Evolutionary conservation across 2,888 invertebrate species (phyloP), one percentile per base, ranked within the genome.

Genomic region (Habroteleia sp.): DNA sequence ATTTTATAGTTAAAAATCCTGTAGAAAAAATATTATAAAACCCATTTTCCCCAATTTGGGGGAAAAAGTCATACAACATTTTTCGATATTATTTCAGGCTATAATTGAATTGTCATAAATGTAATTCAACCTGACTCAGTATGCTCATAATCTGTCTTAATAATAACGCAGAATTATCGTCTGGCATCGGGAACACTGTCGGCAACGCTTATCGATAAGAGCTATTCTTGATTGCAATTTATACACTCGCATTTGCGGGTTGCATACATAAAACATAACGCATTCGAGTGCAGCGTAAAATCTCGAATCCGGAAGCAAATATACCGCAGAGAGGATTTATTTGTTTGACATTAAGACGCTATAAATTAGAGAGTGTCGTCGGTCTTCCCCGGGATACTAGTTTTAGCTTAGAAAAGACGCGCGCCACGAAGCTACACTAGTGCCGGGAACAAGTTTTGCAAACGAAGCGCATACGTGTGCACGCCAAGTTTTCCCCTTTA

Each of bases 341-440:
- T 58, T 42, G 65, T 72, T 56, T 63, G 63, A 72, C 72, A 65
- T 72, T 72, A 72, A 62, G 71, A 56, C 33, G 71, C 60, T 37
- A 56, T 72, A 72, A 72, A 72, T 72, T 58, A 65, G 14, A 42
- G 44, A 37, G 13, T 33, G 65, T 72, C 41, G 48, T 63, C 41
- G 17, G n/a, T 16, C 39, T 27, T 10, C 25, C 27, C 44, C 20
- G 0, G 14, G 44, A n/a, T 37, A 2, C 7, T 42, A 13, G 10
- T 25, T 46, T n/a, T 63, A 27, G 52, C 44, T 50, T 35, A 16
- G 46, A 56, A 63, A 63, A 71, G 60, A 25, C 25, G 37, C 20
- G 29, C 20, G 20, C n/a, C 11, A 11, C 33, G 33, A 16, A 7
- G 35, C 35, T 1, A 39, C 20, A 17, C 0, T 20, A 17, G 20